Base-by-base conservation (phyloP, 1,140 invertebrate genomes). In the Zaprionus ornatus region DNA sequence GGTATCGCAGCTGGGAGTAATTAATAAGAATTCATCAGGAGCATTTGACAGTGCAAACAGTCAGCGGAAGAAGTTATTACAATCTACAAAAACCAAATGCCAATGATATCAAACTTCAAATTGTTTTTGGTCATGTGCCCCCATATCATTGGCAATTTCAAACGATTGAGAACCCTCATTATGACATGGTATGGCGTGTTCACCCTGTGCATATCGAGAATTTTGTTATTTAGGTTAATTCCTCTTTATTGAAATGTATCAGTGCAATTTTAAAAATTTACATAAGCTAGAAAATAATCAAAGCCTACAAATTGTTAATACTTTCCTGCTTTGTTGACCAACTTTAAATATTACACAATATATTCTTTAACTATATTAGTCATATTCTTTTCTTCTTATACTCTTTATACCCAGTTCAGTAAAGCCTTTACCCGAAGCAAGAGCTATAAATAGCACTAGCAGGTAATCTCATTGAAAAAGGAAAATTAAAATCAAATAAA, bases 1-100 rank as follows among this genome's bases (percentile, higher is more conserved):
- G 27, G 12, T 25, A 42, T 40, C 54, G 37, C 25, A 52, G 35
- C 61, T 67, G 32, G 65, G 29, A 66, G 60, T 69, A 86, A 85
- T 75, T 76, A 82, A 86, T 82, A 79, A 79, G 82, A 79, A 85
- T 82, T 79, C 82, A 85, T 85, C 79, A 86, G 66, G 45, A 52
- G 59, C 37, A 57, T 55, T 74, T 62, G 60, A 64, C 73, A 64
- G 67, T 60, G 52, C 67, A 71, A 65, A 71, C 64, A 74, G 15
- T 12, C 27, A 27, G 56, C 40, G 57, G 12, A 71, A 32, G 37
- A 45, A 54, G 42, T 35, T 64, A 55, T 77, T 77, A 70, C 75
- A 86, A 82, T 77, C 54, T 74, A 56, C 27, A 61, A 82, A 80
- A 82, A 80, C 42, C 50, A 70, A 82, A 68, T 73, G 76, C 64